These are phyloP conservation scores for Anabacerthia variegaticeps DNA, from an alignment of 2,797 vertebrate genomes.

Conservation along the genomic window DNA sequence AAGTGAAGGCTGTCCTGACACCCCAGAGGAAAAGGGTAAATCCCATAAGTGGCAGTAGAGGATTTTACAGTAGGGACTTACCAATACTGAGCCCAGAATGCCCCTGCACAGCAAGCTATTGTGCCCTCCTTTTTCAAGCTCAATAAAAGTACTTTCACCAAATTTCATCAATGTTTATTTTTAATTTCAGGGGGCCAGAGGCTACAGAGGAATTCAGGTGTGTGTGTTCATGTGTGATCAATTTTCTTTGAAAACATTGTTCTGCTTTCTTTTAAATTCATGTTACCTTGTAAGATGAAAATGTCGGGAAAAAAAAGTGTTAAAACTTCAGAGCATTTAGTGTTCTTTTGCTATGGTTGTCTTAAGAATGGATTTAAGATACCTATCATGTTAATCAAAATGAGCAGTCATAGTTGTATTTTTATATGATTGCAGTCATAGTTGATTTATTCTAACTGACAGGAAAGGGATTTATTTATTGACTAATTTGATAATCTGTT, in stretches of 20 bases:
- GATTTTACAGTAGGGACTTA: background rate
- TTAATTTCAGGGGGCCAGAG: constrained; percentile 81
- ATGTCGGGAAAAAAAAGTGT: background rate
- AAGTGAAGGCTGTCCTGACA: background rate
- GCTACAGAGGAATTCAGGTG: constrained; percentile 81
- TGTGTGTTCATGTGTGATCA: constrained; percentile 33
- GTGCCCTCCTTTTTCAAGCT: background rate
- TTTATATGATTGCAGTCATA: background rate
- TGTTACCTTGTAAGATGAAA: background rate
- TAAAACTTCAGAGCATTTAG: background rate
- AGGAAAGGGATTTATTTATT: background rate
- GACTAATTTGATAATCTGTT: background rate
- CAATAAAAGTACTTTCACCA: background rate
- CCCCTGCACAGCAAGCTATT: background rate
- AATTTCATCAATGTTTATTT: background rate
- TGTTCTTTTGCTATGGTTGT: background rate
- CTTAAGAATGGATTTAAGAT: background rate
- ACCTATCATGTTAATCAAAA: background rate
- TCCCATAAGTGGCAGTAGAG: background rate
- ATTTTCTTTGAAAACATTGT: background rate
- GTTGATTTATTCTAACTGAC: background rate
- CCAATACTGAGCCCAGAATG: background rate
- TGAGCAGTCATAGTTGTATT: background rate
- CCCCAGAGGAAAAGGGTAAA: background rate
- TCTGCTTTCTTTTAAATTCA: background rate